Base-by-base conservation (phyloP, 1,140 invertebrate genomes). In the Lordiphosa clarofinis region DNA sequence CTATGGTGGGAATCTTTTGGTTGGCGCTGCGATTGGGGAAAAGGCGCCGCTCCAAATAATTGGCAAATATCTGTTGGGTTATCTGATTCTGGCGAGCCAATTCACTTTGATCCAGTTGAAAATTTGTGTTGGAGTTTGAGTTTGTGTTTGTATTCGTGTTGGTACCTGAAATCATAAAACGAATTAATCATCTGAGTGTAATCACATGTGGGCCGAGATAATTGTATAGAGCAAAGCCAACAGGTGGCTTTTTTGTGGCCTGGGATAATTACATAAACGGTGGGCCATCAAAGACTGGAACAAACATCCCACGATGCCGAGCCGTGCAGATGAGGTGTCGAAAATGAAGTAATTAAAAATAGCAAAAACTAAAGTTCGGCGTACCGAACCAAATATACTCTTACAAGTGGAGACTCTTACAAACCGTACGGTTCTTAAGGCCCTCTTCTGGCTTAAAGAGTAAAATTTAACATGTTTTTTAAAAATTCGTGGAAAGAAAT, bases 21-120 rank as follows among this genome's bases (percentile, higher is more conserved):
- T 88, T 90, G 10, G 88, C 86, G 19, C 89, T 73, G 10, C 91
- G 90, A 62, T 91, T 86, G 7, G 91, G 91, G 76, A 91, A 92
- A 21, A 94, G 73, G 15, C 92, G 91, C 69, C 92, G 91, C 86
- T 94, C 92, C 48, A 94, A 90, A 78, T 91, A 94, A 59, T 92
- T 92, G 78, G 93, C 92, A 50, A 94, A 90, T 61, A 94, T 94
- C 89, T 93, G 92, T 84, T 93, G 91, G 12, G 93, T 94, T 84
- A 94, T 94, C 87, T 91, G 91, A 89, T 94, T 94, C 90, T 94
- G 93, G 40, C 92, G 88, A 68, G 91, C 91, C 81, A 94, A 82
- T 88, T 94, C 93, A 60, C 90, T 89, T 33, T 90, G 66, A 87
- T 91, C 92, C 90, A 88, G 56, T 50, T 81, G 68, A 42, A 78